Conservation (phyloP, 2,888 invertebrate species). For the Ornithoptera alexandrae region DNA sequence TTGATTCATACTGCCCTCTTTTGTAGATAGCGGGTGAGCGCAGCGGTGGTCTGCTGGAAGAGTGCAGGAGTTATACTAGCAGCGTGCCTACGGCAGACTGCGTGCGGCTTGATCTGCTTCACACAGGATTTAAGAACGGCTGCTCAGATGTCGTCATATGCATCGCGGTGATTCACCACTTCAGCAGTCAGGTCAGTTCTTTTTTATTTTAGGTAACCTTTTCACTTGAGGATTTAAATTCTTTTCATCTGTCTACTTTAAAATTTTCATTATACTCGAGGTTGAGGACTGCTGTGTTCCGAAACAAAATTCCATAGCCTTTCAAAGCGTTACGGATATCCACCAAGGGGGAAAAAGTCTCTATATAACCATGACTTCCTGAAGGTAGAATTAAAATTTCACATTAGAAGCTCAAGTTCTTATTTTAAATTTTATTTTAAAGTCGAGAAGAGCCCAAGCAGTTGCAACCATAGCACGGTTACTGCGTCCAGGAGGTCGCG, state of each 20-base stretch:
- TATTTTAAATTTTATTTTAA: conserved; percentile 36
- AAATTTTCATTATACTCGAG: too few species aligned
- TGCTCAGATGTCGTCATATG: conserved; percentile 91
- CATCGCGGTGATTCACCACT: conserved; percentile 98
- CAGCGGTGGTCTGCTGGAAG: conserved; percentile 68
- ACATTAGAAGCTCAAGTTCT: neutral
- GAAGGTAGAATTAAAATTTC: neutral
- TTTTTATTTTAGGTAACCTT: too few species aligned
- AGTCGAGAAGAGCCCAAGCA: conserved; percentile 87
- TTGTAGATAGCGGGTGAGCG: conserved; percentile 84
- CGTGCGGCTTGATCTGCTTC: conserved; percentile 87
- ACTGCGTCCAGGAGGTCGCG: conserved; percentile 85
- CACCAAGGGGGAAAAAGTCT: too few species aligned
- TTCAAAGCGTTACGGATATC: too few species aligned
- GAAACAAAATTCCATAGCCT: too few species aligned
- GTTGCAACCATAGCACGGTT: conserved; percentile 87
- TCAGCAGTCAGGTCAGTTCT: conserved; percentile 85
- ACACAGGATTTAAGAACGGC: conserved; percentile 83
- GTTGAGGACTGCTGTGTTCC: too few species aligned
- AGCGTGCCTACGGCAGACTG: conserved; percentile 76
- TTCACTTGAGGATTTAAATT: too few species aligned
- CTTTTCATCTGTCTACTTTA: too few species aligned
- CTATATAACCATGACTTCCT: neutral
- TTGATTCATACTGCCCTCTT: neutral
- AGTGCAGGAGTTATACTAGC: conserved; percentile 44